These are phyloP conservation scores for Siderastrea radians DNA, from an alignment of 92 coral and sea anemone genomes.

Conservation along the genomic window DNA sequence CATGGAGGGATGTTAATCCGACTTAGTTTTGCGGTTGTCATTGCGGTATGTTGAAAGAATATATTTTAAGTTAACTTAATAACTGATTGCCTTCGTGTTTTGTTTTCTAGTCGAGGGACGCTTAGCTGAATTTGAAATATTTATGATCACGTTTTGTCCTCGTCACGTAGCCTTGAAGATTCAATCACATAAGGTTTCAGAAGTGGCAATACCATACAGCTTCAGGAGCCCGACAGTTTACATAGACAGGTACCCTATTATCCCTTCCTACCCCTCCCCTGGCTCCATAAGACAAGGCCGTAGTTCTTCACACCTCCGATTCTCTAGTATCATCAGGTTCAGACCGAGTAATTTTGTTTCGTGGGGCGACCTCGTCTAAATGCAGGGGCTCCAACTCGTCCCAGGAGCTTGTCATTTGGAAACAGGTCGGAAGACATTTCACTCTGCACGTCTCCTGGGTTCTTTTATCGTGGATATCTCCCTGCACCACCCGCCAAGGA, in stretches of 20 bases:
- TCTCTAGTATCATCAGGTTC: neutral
- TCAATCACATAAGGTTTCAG: no score
- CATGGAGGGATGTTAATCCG: no score
- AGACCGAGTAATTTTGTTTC: neutral
- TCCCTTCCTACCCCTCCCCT: neutral
- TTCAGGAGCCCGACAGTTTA: no score
- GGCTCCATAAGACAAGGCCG: neutral
- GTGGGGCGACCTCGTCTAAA: conserved; percentile 11
- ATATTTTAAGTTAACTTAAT: no score
- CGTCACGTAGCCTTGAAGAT: no score
- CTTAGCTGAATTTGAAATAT: no score
- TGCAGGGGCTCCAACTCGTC: conserved; percentile 21
- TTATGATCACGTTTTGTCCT: no score
- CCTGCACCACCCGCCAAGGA: conserved; percentile 38
- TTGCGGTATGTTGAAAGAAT: no score
- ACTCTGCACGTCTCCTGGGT: conserved; percentile 11
- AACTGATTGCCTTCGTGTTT: no score
- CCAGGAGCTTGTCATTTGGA: neutral
- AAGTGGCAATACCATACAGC: no score
- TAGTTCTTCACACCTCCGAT: neutral
- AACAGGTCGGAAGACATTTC: conserved; percentile 1
- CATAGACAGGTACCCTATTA: neutral
- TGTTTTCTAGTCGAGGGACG: no score
- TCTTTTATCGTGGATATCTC: neutral
- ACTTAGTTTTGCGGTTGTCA: no score